Evolutionary conservation across 2,888 invertebrate genomes (phyloP).

Genomic region (Ochropacha duplaris): DNA sequence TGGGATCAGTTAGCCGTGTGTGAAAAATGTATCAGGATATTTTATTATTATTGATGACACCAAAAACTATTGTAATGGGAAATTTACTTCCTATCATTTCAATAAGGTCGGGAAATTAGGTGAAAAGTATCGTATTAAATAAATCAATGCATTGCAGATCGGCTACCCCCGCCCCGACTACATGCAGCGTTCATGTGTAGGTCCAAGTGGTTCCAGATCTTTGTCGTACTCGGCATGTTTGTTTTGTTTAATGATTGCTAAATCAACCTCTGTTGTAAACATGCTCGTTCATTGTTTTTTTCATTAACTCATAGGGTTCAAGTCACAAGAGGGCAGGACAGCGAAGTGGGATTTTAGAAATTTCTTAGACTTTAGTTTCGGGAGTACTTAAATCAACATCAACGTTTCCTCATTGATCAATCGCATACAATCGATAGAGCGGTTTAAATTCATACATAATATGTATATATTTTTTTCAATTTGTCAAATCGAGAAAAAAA

Average conservation of each 20-base stretch:
- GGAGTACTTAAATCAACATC: no score
- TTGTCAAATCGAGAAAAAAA: no score
- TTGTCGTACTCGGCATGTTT: conserved; percentile 40
- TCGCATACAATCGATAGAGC: no score
- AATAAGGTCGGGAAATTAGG: background rate
- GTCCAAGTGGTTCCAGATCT: conserved; percentile 43
- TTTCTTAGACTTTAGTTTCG: no score
- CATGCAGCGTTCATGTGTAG: conserved; percentile 61
- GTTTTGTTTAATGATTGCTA: conserved; percentile 26
- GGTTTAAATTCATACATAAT: no score
- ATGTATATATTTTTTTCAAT: no score
- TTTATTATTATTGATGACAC: background rate
- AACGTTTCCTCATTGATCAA: no score
- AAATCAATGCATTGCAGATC: conserved; percentile 56
- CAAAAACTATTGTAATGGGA: no score
- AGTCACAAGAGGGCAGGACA: no score
- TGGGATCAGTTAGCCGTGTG: no score
- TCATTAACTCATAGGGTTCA: background rate
- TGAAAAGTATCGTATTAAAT: background rate
- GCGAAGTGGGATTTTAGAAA: no score
- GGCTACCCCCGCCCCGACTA: conserved; percentile 53
- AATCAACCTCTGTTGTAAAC: background rate
- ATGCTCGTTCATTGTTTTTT: background rate
- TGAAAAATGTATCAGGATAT: no score
- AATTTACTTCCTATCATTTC: background rate